A percentile compares a stretch with the other conserved stretches of the same genome.
phyloP scores from a whole-genome alignment of 2,888 invertebrate species.

The Linyphia triangularis region DNA sequence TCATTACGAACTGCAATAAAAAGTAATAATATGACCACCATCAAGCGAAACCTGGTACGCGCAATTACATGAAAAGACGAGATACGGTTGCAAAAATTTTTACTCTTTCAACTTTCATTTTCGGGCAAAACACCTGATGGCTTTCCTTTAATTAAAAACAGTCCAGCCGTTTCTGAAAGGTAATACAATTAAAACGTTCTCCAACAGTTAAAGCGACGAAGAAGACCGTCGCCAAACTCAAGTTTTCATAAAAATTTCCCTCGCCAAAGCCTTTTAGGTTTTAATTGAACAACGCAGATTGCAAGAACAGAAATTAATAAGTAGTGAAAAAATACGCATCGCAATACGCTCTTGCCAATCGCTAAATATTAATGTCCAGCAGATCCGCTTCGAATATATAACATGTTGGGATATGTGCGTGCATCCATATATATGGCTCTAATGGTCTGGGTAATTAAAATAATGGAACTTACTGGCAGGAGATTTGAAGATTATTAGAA shows the following conservation, averaged over 20 bases:
- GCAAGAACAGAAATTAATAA: conserved; percentile 71
- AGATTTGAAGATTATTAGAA: conserved; percentile 70
- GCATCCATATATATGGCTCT: conserved; percentile 52
- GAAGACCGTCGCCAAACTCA: conserved; percentile 33
- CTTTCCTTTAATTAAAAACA: conserved; percentile 66
- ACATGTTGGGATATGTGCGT: conserved; percentile 8
- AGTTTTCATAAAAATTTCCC: conserved; percentile 61
- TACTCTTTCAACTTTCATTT: conserved; percentile 47
- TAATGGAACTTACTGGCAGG: conserved; percentile 71
- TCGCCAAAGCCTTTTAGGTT: conserved; percentile 53
- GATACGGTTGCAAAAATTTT: conserved; percentile 47
- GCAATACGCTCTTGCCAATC: conserved; percentile 59
- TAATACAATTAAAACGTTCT: conserved; percentile 64
- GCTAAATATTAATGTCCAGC: conserved; percentile 70
- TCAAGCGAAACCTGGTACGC: conserved; percentile 19
- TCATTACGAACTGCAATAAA: conserved; percentile 52
- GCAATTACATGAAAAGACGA: conserved; percentile 59
- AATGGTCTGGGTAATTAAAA: conserved; percentile 69
- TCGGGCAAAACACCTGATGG: conserved; percentile 60
- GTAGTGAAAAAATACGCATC: conserved; percentile 31
- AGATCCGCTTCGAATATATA: conserved; percentile 32
- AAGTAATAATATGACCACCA: conserved; percentile 43
- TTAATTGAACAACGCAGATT: conserved; percentile 56
- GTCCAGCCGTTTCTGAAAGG: conserved; percentile 32
- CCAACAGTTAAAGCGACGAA: conserved; percentile 22